Percentiles rank a stretch among this genome's conserved stretches.
phyloP scores from a whole-genome alignment of 2,888 invertebrate genomes.

The Cartodere bifasciata region DNA sequence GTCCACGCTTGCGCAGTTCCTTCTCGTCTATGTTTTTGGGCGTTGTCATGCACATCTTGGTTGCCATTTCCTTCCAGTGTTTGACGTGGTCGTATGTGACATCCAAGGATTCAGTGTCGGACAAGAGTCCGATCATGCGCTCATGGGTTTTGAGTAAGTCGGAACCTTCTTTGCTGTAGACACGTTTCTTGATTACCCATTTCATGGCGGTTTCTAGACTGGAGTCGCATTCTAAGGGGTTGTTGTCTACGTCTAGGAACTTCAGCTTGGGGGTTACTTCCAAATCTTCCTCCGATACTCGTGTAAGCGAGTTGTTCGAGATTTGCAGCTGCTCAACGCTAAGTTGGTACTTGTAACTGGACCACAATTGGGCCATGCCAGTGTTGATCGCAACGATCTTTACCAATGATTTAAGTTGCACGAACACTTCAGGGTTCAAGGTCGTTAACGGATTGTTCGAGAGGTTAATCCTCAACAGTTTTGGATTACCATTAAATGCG shows the following conservation, averaged over 20 bases:
- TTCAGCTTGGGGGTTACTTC: slow-evolving; percentile 44
- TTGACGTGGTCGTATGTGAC: slow-evolving; percentile 8
- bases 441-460: slow-evolving; percentile 56
- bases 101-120: slow-evolving; percentile 9
- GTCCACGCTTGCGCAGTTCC: no score
- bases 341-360: slow-evolving; percentile 22
- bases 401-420: slow-evolving; percentile 45
- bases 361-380: slow-evolving; percentile 53
- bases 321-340: slow-evolving; percentile 37
- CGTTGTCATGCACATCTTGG: no score
- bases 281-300: slow-evolving; percentile 45
- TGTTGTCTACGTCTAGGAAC: slow-evolving; percentile 48
- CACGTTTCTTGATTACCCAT: slow-evolving; percentile 46
- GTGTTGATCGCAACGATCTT: slow-evolving; percentile 61
- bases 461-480: slow-evolving; percentile 52
- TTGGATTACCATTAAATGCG: slow-evolving; percentile 53
- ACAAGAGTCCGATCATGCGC: slow-evolving; percentile 11
- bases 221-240: slow-evolving; percentile 54
- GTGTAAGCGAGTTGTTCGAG: slow-evolving; percentile 45
- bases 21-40: no score
- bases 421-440: slow-evolving; percentile 54
- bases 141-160: slow-evolving; percentile 17
- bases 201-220: slow-evolving; percentile 54
- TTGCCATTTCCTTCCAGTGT: slow-evolving; percentile 11
- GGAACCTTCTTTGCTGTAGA: slow-evolving; percentile 37